phyloP scores from a whole-genome alignment of 2,113 vertebrate species.

The Crotalus viridis region DNA sequence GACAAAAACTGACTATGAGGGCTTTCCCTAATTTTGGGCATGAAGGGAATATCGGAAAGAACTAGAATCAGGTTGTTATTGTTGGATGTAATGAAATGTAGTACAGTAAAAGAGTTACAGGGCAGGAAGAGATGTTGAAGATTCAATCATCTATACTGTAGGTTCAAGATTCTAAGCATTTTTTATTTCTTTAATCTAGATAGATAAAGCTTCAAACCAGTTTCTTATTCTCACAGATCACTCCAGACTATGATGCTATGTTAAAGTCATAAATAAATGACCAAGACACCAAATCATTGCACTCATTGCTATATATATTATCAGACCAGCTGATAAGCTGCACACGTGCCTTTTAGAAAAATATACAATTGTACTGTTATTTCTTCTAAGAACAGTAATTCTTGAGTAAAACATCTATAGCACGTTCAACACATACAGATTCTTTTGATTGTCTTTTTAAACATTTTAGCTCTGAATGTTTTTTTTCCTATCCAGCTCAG shows the following conservation, averaged over 20 bases:
- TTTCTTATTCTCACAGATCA: conserved; percentile 43
- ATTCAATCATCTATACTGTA: not conserved
- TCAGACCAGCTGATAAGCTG: conserved; percentile 75
- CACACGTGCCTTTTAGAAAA: conserved; percentile 51
- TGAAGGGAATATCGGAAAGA: not conserved
- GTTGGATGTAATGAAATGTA: not conserved
- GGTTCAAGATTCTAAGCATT: not conserved
- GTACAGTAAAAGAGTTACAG: not conserved
- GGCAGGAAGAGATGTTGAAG: not conserved
- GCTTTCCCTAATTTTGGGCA: not conserved
- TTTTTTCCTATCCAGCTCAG: not conserved
- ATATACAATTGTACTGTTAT: conserved; percentile 52
- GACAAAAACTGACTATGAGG: not conserved
- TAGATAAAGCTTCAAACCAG: not conserved
- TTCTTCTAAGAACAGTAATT: conserved; percentile 42
- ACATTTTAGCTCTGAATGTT: conserved; percentile 1
- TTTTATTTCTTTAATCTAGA: not conserved
- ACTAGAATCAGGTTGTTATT: not conserved
- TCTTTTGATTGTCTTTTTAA: not conserved
- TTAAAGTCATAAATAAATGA: conserved; percentile 47
- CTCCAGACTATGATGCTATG: not conserved
- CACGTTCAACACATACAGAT: conserved; percentile 11
- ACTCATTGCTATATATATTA: conserved; percentile 64
- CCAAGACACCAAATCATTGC: conserved; percentile 50
- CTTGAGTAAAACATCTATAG: conserved; percentile 32